Evolutionary conservation across 2,113 vertebrate genomes (phyloP), one percentile per base, ranked within the genome.

Genomic region (Melospiza melodia): DNA sequence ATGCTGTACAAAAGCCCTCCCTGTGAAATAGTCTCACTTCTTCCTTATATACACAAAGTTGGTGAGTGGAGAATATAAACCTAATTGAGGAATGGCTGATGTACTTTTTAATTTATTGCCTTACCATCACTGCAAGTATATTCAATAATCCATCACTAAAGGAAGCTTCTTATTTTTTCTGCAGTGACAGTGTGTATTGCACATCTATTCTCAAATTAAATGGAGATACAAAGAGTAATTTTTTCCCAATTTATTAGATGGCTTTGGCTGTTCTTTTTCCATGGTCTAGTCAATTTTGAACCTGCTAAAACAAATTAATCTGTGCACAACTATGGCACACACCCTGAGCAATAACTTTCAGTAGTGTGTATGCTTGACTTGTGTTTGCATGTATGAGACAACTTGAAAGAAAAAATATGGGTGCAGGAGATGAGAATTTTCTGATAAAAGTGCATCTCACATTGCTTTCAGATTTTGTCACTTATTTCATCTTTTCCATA

Each of bases 71-170:
- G 15, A 48, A 43, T 35, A 84, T 43, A 73, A 73, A 83, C 84
- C 43, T 85, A 77, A 82, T 25, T 91, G 63, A 77, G 77, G 83
- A 93, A 88, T 81, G 52, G 39, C 13, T 44, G 39, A 52, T 86
- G 30, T 83, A 15, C 55, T 89, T 95, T 80, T 83, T 69, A 92
- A 82, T 93, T 86, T 71, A 69, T 90, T 85, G 52, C 41, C 39
- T 90, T 74, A 44, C 52, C 3, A 6, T 71, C 76, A 61, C n/a
- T 71, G 24, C 22, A 79, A 85, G 11, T 67, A 27, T 55, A 63
- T 69, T 90, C 55, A 93, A 90, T 90, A 88, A 91, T 86, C 59
- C 28, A 74, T 90, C 93, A 81, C 39, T 77, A 67, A 91, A 80
- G 5, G 0, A 79, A 91, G 39, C 44, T 15, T 63, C 24, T 80